These are phyloP conservation scores for Encarsia formosa DNA, from an alignment of 2,888 invertebrate species.

Conservation along the genomic window DNA sequence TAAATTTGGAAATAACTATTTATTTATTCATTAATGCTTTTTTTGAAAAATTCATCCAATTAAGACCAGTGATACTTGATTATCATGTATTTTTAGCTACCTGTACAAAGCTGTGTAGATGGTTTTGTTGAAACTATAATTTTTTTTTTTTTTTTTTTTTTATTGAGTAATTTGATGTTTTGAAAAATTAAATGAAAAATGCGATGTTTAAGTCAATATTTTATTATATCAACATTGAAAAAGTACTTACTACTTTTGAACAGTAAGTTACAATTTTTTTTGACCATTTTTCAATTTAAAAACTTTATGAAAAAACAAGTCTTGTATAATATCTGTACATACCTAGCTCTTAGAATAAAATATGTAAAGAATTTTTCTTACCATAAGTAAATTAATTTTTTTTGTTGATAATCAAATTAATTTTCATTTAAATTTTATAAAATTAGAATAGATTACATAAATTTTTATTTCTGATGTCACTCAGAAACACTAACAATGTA, in stretches of 20 bases:
- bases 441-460: slow-evolving; percentile 3
- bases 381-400: slow-evolving; percentile 15
- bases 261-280: slow-evolving; percentile 19
- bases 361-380: slow-evolving; percentile 17
- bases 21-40: no score
- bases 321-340: slow-evolving; percentile 28
- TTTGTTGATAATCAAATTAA: slow-evolving; percentile 9
- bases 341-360: slow-evolving; percentile 16
- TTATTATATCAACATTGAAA: slow-evolving; percentile 20
- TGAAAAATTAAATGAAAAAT: slow-evolving; percentile 11
- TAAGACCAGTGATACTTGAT: no score
- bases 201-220: slow-evolving; percentile 17
- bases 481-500: slow-evolving; percentile 1
- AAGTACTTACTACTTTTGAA: slow-evolving; percentile 20
- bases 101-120: slow-evolving; percentile 18
- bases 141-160: slow-evolving; percentile 14
- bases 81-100: slow-evolving; percentile 14
- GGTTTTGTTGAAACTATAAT: no score
- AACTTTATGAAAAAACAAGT: slow-evolving; percentile 14
- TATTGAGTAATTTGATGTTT: slow-evolving; percentile 18
- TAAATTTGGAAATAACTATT: no score
- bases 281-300: slow-evolving; percentile 13
- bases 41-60: no score
- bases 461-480: not conserved
- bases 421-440: slow-evolving; percentile 16